Percentiles rank a stretch among this genome's conserved stretches.
Evolutionary conservation across 2,797 vertebrate species (phyloP).

Genomic region (Dallia pectoralis): DNA sequence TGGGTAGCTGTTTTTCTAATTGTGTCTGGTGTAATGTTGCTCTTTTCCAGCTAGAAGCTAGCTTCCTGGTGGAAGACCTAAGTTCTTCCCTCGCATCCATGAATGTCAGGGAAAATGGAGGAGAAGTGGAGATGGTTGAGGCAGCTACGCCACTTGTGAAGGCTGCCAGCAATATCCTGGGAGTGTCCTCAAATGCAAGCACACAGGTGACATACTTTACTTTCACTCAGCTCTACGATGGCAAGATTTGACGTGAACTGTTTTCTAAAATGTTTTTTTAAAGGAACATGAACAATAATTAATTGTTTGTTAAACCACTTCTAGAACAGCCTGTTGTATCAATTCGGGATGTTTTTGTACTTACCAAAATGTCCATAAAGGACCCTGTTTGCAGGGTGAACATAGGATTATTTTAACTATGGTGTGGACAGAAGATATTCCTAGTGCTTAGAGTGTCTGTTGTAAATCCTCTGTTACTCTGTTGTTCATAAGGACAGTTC

Average conservation of each 20-base stretch:
- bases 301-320: too few relatives aligned
- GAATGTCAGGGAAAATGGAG: constrained; percentile 47
- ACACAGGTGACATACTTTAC: background rate
- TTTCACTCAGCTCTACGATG: background rate
- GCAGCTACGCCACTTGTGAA: constrained; percentile 78
- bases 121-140: constrained; percentile 58
- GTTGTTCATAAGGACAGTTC: too few relatives aligned
- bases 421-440: too few relatives aligned
- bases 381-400: too few relatives aligned
- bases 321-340: too few relatives aligned
- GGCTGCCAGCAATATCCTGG: constrained; percentile 84
- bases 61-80: constrained; percentile 74
- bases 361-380: too few relatives aligned
- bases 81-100: constrained; percentile 76
- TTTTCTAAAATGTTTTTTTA: too few relatives aligned
- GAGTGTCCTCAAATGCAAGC: constrained; percentile 68
- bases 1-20: background rate
- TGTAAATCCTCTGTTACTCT: too few relatives aligned
- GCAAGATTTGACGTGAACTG: background rate
- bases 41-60: constrained; percentile 75
- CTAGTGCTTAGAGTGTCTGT: too few relatives aligned
- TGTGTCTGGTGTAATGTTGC: constrained; percentile 5
- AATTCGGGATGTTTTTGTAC: too few relatives aligned
- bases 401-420: too few relatives aligned
- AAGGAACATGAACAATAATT: too few relatives aligned